These are phyloP conservation scores for Carassius auratus DNA, from an alignment of 2,113 vertebrate genomes.

Conservation along the genomic window DNA sequence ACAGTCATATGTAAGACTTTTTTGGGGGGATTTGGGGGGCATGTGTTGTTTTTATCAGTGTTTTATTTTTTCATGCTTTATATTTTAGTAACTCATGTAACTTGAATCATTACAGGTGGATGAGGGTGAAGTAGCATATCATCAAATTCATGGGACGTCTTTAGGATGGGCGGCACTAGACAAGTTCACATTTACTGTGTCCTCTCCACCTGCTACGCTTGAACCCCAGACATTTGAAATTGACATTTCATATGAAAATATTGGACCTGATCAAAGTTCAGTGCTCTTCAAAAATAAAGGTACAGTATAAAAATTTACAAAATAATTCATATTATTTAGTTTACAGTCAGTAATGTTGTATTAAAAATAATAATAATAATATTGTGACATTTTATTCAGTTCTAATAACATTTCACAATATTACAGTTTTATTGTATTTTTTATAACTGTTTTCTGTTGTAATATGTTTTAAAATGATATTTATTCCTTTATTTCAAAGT, in stretches of 20 bases:
- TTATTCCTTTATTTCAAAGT: not conserved
- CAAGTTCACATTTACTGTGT: slow-evolving; percentile 80
- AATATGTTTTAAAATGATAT: not conserved
- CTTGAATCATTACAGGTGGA: slow-evolving; percentile 74
- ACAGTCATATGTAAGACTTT: not conserved
- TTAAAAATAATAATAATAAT: not conserved
- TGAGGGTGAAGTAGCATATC: slow-evolving; percentile 78
- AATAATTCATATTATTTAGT: not conserved
- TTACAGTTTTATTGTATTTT: no score
- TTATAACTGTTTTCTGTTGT: not conserved
- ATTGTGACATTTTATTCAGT: no score
- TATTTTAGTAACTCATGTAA: slow-evolving; percentile 38
- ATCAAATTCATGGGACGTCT: slow-evolving; percentile 74
- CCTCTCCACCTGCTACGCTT: slow-evolving; percentile 80
- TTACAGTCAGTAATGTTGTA: not conserved
- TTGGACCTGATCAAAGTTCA: slow-evolving; percentile 74
- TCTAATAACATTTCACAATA: no score
- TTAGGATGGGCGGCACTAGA: slow-evolving; percentile 81
- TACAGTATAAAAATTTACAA: slow-evolving; percentile 59
- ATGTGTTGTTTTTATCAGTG: not conserved
- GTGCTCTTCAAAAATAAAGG: slow-evolving; percentile 85
- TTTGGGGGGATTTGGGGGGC: not conserved
- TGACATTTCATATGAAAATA: slow-evolving; percentile 85
- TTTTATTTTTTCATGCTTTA: not conserved
- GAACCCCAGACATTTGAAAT: slow-evolving; percentile 80